Conservation (phyloP, 1,140 invertebrate species). For the Colletes gigas region DNA sequence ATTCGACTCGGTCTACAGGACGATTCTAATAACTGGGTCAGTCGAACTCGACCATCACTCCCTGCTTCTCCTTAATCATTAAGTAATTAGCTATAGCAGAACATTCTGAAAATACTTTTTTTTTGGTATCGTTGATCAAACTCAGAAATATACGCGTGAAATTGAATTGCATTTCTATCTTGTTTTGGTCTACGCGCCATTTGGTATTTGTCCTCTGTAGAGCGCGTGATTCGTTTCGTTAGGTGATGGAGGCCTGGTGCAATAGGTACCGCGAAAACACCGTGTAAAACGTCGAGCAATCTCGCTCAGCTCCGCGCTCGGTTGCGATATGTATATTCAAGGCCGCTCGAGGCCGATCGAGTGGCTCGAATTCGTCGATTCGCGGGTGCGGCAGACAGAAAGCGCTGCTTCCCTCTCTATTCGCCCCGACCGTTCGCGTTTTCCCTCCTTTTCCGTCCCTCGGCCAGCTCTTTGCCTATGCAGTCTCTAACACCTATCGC, state of each 20-base stretch:
- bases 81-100: no score
- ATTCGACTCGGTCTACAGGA: no score
- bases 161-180: no score
- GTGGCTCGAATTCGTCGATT: constrained; percentile 61
- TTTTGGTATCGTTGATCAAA: no score
- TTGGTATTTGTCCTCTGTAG: neutral
- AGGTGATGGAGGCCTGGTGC: neutral
- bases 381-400: constrained; percentile 41
- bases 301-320: constrained; percentile 24
- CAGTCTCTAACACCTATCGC: constrained; percentile 17
- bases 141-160: no score
- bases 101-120: no score
- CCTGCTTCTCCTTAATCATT: no score
- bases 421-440: neutral
- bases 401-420: constrained; percentile 5
- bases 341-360: constrained; percentile 67
- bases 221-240: neutral
- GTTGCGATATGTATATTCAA: constrained; percentile 44
- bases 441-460: constrained; percentile 20
- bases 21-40: no score
- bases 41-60: no score
- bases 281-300: constrained; percentile 45
- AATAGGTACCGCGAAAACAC: constrained; percentile 2
- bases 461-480: neutral
- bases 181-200: no score